Evolutionary conservation across 2,113 vertebrate species (phyloP).

Genomic region (Indri indri): DNA sequence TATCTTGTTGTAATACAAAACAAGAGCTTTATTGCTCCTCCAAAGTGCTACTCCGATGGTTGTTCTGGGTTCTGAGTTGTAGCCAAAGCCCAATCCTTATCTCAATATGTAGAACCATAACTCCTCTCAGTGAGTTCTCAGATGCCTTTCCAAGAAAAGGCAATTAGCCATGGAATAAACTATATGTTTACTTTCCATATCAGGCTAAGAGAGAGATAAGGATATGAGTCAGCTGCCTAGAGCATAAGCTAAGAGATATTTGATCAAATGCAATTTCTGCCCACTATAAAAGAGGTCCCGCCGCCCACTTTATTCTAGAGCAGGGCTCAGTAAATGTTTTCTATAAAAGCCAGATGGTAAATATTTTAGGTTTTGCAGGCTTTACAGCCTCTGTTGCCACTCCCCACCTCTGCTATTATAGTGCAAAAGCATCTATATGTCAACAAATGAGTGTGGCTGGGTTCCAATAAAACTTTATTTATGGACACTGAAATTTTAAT

Average conservation of each 20-base stretch:
- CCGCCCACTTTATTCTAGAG: neutral
- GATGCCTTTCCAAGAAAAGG: slow-evolving; percentile 2
- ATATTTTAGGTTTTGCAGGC: neutral
- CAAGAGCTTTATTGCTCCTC: neutral
- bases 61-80: neutral
- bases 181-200: neutral
- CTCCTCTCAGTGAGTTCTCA: neutral
- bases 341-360: neutral
- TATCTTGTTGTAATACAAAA: neutral
- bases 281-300: neutral
- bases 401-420: neutral
- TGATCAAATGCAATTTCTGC: slow-evolving; percentile 11
- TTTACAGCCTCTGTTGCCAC: neutral
- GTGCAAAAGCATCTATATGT: neutral
- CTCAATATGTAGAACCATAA: neutral
- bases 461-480: neutral
- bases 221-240: neutral
- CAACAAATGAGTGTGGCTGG: too few relatives aligned
- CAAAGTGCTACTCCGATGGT: neutral
- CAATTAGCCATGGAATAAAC: slow-evolving; percentile 3
- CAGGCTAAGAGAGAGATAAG: neutral
- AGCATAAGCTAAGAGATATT: neutral
- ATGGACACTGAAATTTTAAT: neutral
- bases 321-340: neutral
- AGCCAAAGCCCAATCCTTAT: neutral